These are phyloP conservation scores for Bujurquina vittata DNA, from an alignment of 2,113 vertebrate genomes.

Conservation along the genomic window DNA sequence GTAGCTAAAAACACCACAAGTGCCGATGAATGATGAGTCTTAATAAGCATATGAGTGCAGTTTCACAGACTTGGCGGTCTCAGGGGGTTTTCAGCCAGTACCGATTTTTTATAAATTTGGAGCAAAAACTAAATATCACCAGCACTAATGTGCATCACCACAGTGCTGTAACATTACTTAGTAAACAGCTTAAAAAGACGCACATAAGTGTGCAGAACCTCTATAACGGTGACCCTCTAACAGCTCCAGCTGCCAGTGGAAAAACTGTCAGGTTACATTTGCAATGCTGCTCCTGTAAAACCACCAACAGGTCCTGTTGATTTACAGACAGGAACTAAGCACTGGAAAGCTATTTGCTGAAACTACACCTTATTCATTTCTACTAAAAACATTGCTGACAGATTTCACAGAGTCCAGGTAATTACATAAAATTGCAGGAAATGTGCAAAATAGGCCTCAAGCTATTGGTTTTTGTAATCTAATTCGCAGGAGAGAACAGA, in stretches of 20 bases:
- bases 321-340: not conserved
- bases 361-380: not conserved
- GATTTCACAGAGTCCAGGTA: not conserved
- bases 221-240: not conserved
- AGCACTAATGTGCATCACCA: not conserved
- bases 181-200: not conserved
- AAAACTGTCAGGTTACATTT: not conserved
- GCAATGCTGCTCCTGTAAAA: not conserved
- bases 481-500: not conserved
- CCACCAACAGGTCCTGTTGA: not conserved
- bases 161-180: not conserved
- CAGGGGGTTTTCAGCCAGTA: not conserved
- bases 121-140: not conserved
- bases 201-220: not conserved
- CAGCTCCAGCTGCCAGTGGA: not conserved
- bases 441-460: not conserved
- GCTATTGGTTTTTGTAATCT: not conserved
- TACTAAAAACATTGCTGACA: not conserved
- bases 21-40: not conserved
- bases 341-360: not conserved
- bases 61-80: not conserved
- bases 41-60: not conserved
- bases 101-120: not conserved
- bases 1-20: not conserved
- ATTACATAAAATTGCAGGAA: not conserved